Conservation (phyloP, 2,113 vertebrate genomes). For the Misgurnus anguillicaudatus region DNA sequence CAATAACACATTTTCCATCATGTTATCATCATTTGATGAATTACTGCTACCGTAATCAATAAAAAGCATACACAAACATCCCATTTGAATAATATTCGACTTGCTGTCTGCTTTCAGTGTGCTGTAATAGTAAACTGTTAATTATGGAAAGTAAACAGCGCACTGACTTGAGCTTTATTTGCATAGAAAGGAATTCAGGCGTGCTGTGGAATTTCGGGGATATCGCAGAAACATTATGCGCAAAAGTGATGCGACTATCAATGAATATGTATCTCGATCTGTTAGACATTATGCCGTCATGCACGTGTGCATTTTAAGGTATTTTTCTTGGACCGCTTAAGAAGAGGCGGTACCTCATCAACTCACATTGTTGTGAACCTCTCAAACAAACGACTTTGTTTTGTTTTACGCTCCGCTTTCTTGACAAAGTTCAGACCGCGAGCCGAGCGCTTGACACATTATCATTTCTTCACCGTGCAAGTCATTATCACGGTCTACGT, state of each 20-base stretch:
- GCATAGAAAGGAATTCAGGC: no score
- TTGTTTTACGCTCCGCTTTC: background rate
- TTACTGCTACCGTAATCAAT: no score
- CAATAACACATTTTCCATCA: no score
- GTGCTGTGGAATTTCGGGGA: no score
- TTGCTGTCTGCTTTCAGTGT: no score
- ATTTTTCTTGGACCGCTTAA: background rate
- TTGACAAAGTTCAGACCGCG: background rate
- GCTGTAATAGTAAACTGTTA: no score
- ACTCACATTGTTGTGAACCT: background rate
- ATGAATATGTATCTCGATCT: background rate
- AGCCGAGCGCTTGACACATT: background rate
- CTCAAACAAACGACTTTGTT: background rate
- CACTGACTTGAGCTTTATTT: no score
- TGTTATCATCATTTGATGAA: no score
- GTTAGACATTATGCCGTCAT: background rate
- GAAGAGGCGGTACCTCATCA: background rate
- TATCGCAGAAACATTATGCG: no score
- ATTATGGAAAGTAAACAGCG: no score
- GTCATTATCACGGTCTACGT: background rate
- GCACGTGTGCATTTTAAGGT: background rate
- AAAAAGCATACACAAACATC: no score
- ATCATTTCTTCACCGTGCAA: background rate
- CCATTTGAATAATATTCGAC: no score
- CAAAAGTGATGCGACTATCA: background rate